Evolutionary conservation across 2,888 invertebrate species (phyloP), one percentile per base, ranked within the genome.

Genomic region (Drosophila quinaria): DNA sequence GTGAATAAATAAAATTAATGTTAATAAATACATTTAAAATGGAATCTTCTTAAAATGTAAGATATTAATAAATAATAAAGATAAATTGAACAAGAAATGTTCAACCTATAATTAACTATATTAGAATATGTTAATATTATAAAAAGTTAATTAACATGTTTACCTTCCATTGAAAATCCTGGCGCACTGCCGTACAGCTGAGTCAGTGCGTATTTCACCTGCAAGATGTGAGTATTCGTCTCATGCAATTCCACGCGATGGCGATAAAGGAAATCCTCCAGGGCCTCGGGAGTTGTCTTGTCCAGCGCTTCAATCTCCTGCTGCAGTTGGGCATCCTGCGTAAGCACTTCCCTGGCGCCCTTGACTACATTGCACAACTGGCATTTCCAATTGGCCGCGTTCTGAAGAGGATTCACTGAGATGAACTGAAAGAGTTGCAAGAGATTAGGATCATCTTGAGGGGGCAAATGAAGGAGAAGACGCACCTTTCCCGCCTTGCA

Each of bases 111-210:
- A 25, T 5, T 6, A 25, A 29, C 29, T 29, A 29, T 8, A n/a
- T n/a, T 5, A 10, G 10, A 5, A 11, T 0, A 25, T 5, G 25
- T 5, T 25, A 25, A 25, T 22, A 22, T 22, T 3, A 2, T 3
- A 22, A 2, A 2, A 22, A 22, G 0, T 4, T 22, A 22, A 22
- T 22, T 4, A 22, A 22, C 4, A 0, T 22, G 22, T 22, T 4
- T 22, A 95, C 95, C 95, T 87, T 93, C 84, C 78, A 95, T 92
- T 35, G 88, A 86, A 82, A 94, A 95, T 78, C 94, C 95, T 63
- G 94, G 93, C 6, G 93, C 92, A 90, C 94, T 94, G 67, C 95
- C 95, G 88, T 96, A 96, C 73, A 96, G 93, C 90, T 96, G 96
- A 51, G 94, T 93, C 37, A 96, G 92, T 3, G 95, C 95, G 88